Conservation (phyloP, 2,113 vertebrate species). For the Pogona vitticeps region DNA sequence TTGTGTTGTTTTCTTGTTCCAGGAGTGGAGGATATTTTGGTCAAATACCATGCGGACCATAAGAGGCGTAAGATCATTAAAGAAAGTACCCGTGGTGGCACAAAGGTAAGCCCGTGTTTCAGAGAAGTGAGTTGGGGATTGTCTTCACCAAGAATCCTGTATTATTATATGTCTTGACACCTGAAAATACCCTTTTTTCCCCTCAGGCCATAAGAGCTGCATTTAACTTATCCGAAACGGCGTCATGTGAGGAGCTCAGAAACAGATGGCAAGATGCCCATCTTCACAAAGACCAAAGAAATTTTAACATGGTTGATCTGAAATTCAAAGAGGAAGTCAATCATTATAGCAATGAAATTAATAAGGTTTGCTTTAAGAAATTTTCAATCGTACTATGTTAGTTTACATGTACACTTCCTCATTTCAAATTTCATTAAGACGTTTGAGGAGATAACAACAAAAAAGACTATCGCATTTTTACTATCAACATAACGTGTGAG, state of each 20-base stretch:
- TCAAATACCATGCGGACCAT: slow-evolving; percentile 83
- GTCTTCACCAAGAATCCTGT: neutral
- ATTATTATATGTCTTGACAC: neutral
- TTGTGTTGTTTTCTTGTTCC: slow-evolving; percentile 19
- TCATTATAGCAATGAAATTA: slow-evolving; percentile 92
- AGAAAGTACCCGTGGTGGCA: slow-evolving; percentile 81
- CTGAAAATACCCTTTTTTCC: neutral
- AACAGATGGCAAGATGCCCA: slow-evolving; percentile 95
- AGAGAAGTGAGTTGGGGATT: no score
- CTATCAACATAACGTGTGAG: neutral
- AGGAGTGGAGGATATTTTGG: slow-evolving; percentile 97
- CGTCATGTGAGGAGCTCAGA: slow-evolving; percentile 76
- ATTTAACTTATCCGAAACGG: slow-evolving; percentile 82
- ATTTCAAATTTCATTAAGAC: neutral
- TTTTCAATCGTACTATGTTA: slow-evolving; percentile 32
- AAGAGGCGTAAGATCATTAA: slow-evolving; percentile 83
- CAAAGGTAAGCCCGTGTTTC: slow-evolving; percentile 75
- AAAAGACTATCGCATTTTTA: neutral
- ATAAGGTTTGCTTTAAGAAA: slow-evolving; percentile 82
- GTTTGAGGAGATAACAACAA: neutral
- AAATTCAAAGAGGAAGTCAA: slow-evolving; percentile 98
- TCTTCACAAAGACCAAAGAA: slow-evolving; percentile 91
- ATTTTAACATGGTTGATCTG: slow-evolving; percentile 93
- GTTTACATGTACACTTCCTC: neutral
- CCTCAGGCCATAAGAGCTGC: slow-evolving; percentile 86